phyloP scores from a whole-genome alignment of 2,888 invertebrate species.

The Aphodius sticticus region DNA sequence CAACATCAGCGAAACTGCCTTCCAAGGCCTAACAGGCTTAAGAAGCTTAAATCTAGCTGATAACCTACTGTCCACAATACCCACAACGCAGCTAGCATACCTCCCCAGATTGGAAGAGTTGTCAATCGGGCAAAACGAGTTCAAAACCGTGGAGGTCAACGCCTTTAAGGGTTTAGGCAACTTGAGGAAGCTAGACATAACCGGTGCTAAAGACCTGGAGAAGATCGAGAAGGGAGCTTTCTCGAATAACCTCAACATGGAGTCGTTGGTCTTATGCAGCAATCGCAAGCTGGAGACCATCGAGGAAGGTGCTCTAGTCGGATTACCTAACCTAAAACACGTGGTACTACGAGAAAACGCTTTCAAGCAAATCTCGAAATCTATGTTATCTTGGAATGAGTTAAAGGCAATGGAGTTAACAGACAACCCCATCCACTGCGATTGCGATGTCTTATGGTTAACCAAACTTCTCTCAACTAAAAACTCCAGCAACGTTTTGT shows the following conservation, averaged over 20 bases:
- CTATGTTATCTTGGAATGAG: constrained; percentile 81
- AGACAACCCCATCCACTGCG: constrained; percentile 84
- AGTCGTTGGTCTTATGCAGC: constrained; percentile 76
- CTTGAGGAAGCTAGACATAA: constrained; percentile 78
- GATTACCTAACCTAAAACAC: constrained; percentile 80
- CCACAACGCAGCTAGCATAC: constrained; percentile 76
- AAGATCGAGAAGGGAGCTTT: constrained; percentile 81
- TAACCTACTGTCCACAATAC: constrained; percentile 77
- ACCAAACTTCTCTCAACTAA: constrained; percentile 73
- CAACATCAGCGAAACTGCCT: constrained; percentile 79
- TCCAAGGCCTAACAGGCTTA: constrained; percentile 78
- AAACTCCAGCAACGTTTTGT: constrained; percentile 74
- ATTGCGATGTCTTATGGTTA: constrained; percentile 83
- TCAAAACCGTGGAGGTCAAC: constrained; percentile 72
- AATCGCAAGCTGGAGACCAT: constrained; percentile 78
- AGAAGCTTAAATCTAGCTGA: constrained; percentile 82
- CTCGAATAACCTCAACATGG: constrained; percentile 81
- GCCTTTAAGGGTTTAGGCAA: constrained; percentile 83
- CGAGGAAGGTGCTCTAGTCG: constrained; percentile 79
- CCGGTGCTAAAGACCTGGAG: constrained; percentile 77
- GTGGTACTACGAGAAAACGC: constrained; percentile 82
- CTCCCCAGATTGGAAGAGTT: constrained; percentile 81
- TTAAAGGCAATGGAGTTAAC: constrained; percentile 78
- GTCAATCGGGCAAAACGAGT: constrained; percentile 84
- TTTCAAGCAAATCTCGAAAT: constrained; percentile 77